These are phyloP conservation scores for Megaptera novaeangliae DNA, from an alignment of 2,113 vertebrate species.

Conservation along the genomic window DNA sequence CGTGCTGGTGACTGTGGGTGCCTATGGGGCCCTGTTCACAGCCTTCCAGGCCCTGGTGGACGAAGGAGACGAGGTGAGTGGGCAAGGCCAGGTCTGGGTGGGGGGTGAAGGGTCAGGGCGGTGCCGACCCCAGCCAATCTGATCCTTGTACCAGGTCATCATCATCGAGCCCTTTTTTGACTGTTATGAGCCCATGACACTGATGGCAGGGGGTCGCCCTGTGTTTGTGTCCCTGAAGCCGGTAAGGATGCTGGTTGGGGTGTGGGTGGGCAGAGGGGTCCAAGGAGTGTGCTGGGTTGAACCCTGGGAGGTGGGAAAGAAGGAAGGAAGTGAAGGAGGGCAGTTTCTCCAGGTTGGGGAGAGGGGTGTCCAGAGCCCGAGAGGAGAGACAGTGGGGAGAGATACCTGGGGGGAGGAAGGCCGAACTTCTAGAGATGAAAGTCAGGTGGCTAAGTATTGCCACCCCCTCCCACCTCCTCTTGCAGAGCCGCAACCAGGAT, in stretches of 20 bases:
- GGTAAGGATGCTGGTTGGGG: constrained; percentile 79
- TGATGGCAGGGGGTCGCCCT: constrained; percentile 90
- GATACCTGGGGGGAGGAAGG: background rate
- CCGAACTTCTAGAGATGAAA: background rate
- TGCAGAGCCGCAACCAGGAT: constrained; percentile 78
- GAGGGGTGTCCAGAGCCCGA: background rate
- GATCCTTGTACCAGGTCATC: constrained; percentile 86
- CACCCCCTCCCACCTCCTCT: background rate
- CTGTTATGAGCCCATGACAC: constrained; percentile 93
- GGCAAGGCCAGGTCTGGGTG: background rate
- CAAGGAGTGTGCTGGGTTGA: background rate
- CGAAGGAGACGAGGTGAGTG: constrained; percentile 91
- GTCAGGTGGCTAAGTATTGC: background rate
- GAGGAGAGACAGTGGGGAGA: background rate
- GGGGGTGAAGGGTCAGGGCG: background rate
- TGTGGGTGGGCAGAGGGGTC: background rate
- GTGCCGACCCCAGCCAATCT: background rate
- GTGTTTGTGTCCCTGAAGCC: constrained; percentile 89
- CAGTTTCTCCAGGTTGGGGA: background rate
- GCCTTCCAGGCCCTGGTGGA: constrained; percentile 93
- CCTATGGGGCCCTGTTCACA: constrained; percentile 92
- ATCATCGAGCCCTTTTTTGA: constrained; percentile 96
- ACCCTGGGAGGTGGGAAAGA: background rate
- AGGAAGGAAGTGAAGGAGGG: background rate
- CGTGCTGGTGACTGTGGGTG: constrained; percentile 93